Base-by-base conservation (phyloP, 1,140 invertebrate genomes). In the Uloborus diversus region DNA sequence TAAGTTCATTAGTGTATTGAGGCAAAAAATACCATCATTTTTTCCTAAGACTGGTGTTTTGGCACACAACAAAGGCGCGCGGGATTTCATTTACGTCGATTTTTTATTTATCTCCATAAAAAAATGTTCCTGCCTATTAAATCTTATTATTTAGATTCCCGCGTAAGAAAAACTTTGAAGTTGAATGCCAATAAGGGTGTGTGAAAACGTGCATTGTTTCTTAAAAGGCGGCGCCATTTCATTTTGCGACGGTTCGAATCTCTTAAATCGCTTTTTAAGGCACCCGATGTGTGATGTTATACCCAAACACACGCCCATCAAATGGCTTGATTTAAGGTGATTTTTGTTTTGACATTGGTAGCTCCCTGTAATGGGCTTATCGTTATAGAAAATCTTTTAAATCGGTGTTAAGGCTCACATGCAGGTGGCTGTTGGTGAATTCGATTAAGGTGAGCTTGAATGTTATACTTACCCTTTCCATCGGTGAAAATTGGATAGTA, bases 251-350 rank as follows among this genome's bases (percentile, higher is more conserved):
- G 23, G 27, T 51, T 66, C 51, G 51, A 66, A 66, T 66, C 51
- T 27, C 64, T 66, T 66, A 66, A 66, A 49, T 66, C 17, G 64
- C 64, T 66, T 66, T n/a, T 66, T 66, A 66, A 66, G 42, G 64
- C 14, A 27, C 25, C 23, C 42, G 42, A 27, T 37, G 64, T 49
- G 64, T 28, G 42, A 66, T 28, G 51, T 66, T 66, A 66, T 25
- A 47, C 42, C 37, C 25, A 7, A 27, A 17, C 23, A 14, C 42
- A 66, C 64, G 64, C 64, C 64, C 64, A 66, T 14, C 42, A 49
- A 66, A 66, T 66, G 64, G 64, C 64, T 66, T 66, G 64, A 66
- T 66, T 66, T 66, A 14, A 28, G 51, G 27, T 53, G 20, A 3
- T 23, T n/a, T 53, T 53, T 53, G 20, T n/a, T 61, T 61, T 61